These are phyloP conservation scores for Magallana gigas DNA, from an alignment of 1,140 invertebrate genomes.

Conservation along the genomic window DNA sequence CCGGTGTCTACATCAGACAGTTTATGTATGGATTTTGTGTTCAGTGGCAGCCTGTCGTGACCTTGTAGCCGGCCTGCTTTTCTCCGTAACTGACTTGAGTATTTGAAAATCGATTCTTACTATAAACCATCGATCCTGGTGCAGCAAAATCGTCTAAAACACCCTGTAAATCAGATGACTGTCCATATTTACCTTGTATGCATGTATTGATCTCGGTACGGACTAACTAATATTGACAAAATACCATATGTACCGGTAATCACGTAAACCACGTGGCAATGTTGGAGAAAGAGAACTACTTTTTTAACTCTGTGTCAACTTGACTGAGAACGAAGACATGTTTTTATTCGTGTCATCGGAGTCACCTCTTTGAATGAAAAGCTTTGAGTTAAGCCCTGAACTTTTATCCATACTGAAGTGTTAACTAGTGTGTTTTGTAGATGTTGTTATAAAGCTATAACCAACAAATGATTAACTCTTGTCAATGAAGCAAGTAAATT, in stretches of 20 bases:
- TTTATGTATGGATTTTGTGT: conserved; percentile 30
- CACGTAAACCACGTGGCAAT: neutral
- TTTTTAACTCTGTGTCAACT: too few relatives aligned
- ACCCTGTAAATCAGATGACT: conserved; percentile 14
- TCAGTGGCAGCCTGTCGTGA: conserved; percentile 18
- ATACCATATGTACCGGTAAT: neutral
- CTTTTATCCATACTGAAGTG: too few relatives aligned
- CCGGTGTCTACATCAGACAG: conserved; percentile 6
- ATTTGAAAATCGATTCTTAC: conserved; percentile 33
- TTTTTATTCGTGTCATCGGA: too few relatives aligned
- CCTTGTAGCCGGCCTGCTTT: conserved; percentile 5
- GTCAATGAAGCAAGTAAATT: too few relatives aligned
- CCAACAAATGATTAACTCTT: too few relatives aligned
- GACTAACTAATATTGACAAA: conserved; percentile 8
- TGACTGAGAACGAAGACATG: too few relatives aligned
- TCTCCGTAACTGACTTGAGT: conserved; percentile 25
- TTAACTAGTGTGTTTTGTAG: too few relatives aligned
- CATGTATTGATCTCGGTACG: conserved; percentile 11
- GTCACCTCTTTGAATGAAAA: too few relatives aligned
- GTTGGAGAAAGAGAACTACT: too few relatives aligned
- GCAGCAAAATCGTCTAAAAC: conserved; percentile 27
- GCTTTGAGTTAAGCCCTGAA: too few relatives aligned
- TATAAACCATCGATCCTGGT: conserved; percentile 19
- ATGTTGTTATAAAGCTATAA: too few relatives aligned
- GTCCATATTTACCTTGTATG: conserved; percentile 17